Evolutionary conservation across 2,888 invertebrate species (phyloP), one percentile per base, ranked within the genome.

Genomic region (Conops quadrifasciatus): DNA sequence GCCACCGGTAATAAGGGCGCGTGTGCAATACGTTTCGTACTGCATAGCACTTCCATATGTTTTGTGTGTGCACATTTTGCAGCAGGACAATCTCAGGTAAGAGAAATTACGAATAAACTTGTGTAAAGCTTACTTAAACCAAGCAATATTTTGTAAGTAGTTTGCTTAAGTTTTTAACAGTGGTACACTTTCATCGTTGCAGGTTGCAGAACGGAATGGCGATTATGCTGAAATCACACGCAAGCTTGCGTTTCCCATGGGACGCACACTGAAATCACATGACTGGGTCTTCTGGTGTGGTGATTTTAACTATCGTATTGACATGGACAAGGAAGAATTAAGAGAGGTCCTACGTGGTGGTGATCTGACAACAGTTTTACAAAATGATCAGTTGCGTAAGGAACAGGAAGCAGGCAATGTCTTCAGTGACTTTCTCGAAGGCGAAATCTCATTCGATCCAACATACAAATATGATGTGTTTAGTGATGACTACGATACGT

Each of bases 221-320:
- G 98, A 99, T 87, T 99, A 95, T 84, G 92, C 94, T 28, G 98
- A 98, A 88, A 98, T 99, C 72, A 94, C 94, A 0, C 89, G 94
- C 78, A 97, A 96, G 88, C 89, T 95, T 71, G 90, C 92, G 11
- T 96, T 96, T 83, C 95, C 96, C 1, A 94, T 96, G 94, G 96
- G 96, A 13, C 89, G 96, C 73, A 93, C 94, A 0, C 87, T 98
- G 7, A 94, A 95, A 84, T 94, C 96, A 1, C 98, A 99, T 83
- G 99, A 99, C 87, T 98, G 97, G 84, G 92, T 99, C 1, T 98
- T 99, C 86, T 99, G 98, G 98, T 96, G 98, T 85, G 99, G 99
- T 0, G 99, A 99, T 87, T 99, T 99, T 85, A 99, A 99, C 85
- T 99, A 99, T 83, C 91, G 99, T 71, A 92, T 99, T 71, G 97